phyloP scores from a whole-genome alignment of 2,797 vertebrate species.

The Erithacus rubecula region DNA sequence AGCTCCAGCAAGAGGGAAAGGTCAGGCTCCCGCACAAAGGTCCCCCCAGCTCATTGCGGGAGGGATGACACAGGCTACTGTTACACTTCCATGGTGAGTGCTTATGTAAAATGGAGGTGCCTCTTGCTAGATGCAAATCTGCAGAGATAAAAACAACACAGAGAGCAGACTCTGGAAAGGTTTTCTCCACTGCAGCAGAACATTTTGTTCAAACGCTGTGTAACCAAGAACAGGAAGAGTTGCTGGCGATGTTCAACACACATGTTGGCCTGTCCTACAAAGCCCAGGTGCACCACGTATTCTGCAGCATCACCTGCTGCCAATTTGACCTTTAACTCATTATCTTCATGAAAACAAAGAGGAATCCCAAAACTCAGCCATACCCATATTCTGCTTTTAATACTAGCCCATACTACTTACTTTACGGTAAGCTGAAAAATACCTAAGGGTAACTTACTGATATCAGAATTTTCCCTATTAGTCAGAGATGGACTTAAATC shows the following conservation, averaged over 20 bases:
- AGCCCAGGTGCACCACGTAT: background rate
- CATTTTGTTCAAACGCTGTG: fast-evolving
- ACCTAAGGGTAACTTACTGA: background rate
- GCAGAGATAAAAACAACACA: background rate
- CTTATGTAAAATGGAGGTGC: background rate
- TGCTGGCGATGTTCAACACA: background rate
- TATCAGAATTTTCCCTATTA: background rate
- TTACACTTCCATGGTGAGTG: background rate
- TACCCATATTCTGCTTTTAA: background rate
- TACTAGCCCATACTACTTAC: background rate
- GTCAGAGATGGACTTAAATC: background rate
- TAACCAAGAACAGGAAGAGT: background rate
- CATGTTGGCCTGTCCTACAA: background rate
- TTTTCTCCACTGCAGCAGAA: background rate
- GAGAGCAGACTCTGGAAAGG: background rate
- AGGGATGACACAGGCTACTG: background rate
- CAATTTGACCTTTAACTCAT: background rate
- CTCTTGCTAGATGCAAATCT: background rate
- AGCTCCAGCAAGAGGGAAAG: constrained; percentile 44
- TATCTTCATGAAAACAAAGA: background rate
- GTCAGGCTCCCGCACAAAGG: constrained; percentile 14
- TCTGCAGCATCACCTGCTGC: constrained; percentile 35
- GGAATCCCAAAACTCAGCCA: background rate
- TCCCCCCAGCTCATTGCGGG: background rate
- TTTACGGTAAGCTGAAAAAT: background rate